Evolutionary conservation across 2,113 vertebrate genomes (phyloP), one percentile per base, ranked within the genome.

Genomic region (Bos indicus): DNA sequence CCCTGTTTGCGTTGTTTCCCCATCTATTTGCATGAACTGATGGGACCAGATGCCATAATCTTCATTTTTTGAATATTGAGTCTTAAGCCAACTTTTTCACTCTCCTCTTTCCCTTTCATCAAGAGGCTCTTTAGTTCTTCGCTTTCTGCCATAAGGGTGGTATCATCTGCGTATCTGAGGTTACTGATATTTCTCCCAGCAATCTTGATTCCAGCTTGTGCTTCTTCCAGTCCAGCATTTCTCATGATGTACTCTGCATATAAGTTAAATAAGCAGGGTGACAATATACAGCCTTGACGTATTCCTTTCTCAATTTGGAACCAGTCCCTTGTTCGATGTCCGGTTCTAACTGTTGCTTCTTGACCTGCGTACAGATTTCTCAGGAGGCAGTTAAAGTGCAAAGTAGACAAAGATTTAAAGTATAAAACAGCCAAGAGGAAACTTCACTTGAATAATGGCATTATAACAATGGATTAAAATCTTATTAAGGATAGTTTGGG

Each of bases 241-340:
- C 0, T 0, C 64, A 67, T 67, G 17, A n/a, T 2, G 33, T 67
- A 36, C 64, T 67, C 17, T 67, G 33, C 16, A 67, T 36, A 5
- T n/a, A 67, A 67, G 16, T n/a, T 67, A 67, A 67, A 21, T 36
- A 67, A 67, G 33, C 33, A 67, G 17, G 30, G 30, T n/a, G 15
- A 64, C 62, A 64, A 17, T 10, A 67, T 67, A 67, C 8, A 67
- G 16, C 33, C 33, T 67, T 67, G 64, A 67, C 0, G 1, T 36
- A n/a, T 4, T n/a, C 64, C 64, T 36, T 36, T 67, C 17, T 17
- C 64, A 21, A 11, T 67, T 67, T 36, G 64, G 64, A 67, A 67
- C 33, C 64, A 67, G 64, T 36, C 64, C 8, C 2, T 19, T 67
- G 33, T 67, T 67, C 64, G 4, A 67, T n/a, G 33, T 36, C 33